Evolutionary conservation across 1,140 invertebrate genomes (phyloP), one percentile per base, ranked within the genome.

Genomic region (Cotesia chilonis): DNA sequence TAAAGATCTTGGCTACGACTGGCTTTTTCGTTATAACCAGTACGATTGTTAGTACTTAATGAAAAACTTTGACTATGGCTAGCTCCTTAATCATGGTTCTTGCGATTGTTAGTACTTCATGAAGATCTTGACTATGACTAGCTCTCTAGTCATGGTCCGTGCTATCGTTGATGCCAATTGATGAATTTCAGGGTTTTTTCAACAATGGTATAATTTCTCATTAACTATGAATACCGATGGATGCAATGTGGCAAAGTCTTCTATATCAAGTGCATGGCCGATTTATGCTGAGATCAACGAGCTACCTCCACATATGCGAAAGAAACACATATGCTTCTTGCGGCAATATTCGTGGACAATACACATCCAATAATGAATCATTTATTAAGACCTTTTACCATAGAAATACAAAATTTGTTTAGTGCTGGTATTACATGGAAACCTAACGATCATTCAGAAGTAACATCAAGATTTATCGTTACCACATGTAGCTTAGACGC

Each of bases 251-350:
- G 60, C 55, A 6, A 66, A 74, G 17, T 70, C 59, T 17, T 70
- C 68, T 28, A 66, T 66, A 28, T n/a, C 68, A n/a, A 71, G 14
- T 37, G 68, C 73, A 14, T 74, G 73, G 73, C 69, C 73, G n/a
- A 35, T 74, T 28, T 61, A 61, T 55, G 17, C 17, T 17, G 17
- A 17, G 17, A 17, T 17, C 17, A 17, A 17, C 17, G 17, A 17
- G 17, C 17, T 74, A 10, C 63, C 72, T 17, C 72, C 72, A 12
- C 66, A 63, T 1, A 54, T 52, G 20, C 65, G 72, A 3, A 61
- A 63, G 52, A 68, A 59, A n/a, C 41, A n/a, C 41, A 65, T 41
- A 70, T 74, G 59, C 60, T 70, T 10, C 35, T 41, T 66, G 72
- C 72, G 28, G 72, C 54, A 47, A 37, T 74, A 35, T 74, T 61